Base-by-base conservation (phyloP, 2,797 vertebrate species). In the Lithobates sylvaticus region DNA sequence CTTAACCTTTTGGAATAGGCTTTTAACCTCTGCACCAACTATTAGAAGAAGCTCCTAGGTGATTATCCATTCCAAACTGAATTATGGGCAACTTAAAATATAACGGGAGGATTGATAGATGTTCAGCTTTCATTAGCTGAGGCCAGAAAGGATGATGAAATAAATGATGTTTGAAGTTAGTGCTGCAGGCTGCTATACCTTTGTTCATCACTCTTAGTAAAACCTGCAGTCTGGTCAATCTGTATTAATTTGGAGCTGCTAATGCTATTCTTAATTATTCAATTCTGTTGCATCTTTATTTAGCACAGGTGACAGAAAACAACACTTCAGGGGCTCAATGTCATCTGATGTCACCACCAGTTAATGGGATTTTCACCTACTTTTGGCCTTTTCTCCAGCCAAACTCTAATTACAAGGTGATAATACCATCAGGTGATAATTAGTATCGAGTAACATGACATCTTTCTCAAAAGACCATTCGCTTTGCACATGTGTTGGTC, bases 371-470 rank as follows among this genome's bases (percentile, higher is more conserved):
- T 80, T 54, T 70, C 67, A 81, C 44, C 78, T 71, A 12, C 68
- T 71, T 71, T 72, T 81, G 29, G 67, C 67, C 78, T 70, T 72
- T 71, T 80, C 23, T 71, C 8, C 67, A 61, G 78, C 47, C 78
- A 81, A 81, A 39, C 26, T 54, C 68, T 81, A 81, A 81, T 81
- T 81, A 81, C 47, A 47, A 81, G 47, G 44, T 81, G 78, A 54
- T 81, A 72, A 72, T 58, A 36, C 21, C 78, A 72, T 81, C 34
- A 54, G 44, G 67, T 80, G 78, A 70, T 80, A 80, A 80, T 80
- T 69, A 80, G 78, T 44, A 68, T 80, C 44, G 36, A 68, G 32
- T 81, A 21, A 72, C 10, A 18, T 81, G 68, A 81, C 47, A 71
- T 36, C 47, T 58, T 23, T 71, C 78, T 18, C 47, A 72, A 23